Evolutionary conservation across 1,140 invertebrate species (phyloP), one percentile per base, ranked within the genome.

Genomic region (Rhysida immarginata): DNA sequence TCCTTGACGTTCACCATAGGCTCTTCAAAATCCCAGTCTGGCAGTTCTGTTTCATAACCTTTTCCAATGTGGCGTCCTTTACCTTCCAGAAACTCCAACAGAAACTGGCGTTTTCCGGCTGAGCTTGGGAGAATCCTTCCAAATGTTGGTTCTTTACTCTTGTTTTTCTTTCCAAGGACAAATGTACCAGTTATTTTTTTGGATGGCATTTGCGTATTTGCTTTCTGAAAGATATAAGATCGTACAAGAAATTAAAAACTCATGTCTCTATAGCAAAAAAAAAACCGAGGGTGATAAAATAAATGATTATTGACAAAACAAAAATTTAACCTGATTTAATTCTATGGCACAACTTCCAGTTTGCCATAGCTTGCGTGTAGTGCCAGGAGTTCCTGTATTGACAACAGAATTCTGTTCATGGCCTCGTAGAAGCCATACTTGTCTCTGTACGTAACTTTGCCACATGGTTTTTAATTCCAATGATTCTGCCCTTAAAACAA

Each of bases 381-480:
- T 26, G 5, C 24, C 24, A 24, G 49, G 49, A 11, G 49, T 51
- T 5, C 24, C 49, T 8, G 13, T 25, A 20, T 24, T 51, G 26
- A 26, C 24, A 14, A 27, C 20, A 51, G 3, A 13, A 26, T 21
- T 51, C 16, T 51, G 26, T 21, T 51, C 49, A 20, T 51, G 49
- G 20, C 49, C 49, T 26, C 49, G 49, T 25, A 51, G 23, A 3
- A 51, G 49, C 49, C 49, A 88, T 85, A 89, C 86, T 72, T 89
- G 86, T 56, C 85, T 74, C 61, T 88, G 84, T 13, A 89, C 74
- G n/a, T 89, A 74, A 64, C 86, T 88, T 66, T 88, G 85, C 87
- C 86, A 90, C 1, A 89, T 84, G 20, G 85, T 85, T 66, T 90
- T 90, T 5, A 87, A 68, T 66, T 90, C 87, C 41, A 81, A 75